Conservation (phyloP, 2,888 invertebrate genomes). For the Pardosa pseudoannulata region DNA sequence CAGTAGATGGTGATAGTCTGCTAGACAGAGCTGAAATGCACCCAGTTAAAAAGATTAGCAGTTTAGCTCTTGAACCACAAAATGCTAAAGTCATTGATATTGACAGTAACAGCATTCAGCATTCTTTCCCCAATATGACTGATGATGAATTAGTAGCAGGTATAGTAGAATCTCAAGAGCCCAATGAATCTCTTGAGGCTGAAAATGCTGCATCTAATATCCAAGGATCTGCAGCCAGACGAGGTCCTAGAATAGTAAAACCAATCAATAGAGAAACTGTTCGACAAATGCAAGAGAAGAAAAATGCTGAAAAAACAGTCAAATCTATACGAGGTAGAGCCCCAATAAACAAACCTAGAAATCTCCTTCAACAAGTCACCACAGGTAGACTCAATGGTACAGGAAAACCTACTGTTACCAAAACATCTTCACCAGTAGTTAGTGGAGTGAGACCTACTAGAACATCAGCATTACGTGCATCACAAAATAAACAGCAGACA, state of each 20-base stretch:
- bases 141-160: conserved; percentile 43
- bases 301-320: conserved; percentile 57
- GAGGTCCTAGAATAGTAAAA: conserved; percentile 80
- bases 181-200: conserved; percentile 80
- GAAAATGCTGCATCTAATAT: conserved; percentile 77
- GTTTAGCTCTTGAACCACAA: conserved; percentile 41
- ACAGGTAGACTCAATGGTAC: conserved; percentile 30
- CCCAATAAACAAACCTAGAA: conserved; percentile 28
- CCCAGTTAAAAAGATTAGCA: conserved; percentile 35
- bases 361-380: conserved; percentile 53
- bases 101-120: conserved; percentile 17
- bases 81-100: conserved; percentile 1
- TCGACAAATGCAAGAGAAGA: conserved; percentile 71
- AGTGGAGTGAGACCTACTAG: conserved; percentile 69
- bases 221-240: conserved; percentile 28
- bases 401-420: conserved; percentile 25
- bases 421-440: conserved; percentile 50
- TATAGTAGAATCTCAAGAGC: conserved; percentile 9
- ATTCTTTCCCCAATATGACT: conserved; percentile 20
- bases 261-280: conserved; percentile 76
- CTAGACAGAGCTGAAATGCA: conserved; percentile 20
- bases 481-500: conserved; percentile 63
- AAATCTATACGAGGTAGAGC: conserved; percentile 58
- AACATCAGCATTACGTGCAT: conserved; percentile 70
- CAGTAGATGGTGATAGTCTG: conserved; percentile 56